Percentiles rank a stretch among this genome's conserved stretches.
phyloP scores from a whole-genome alignment of 2,113 vertebrate species.

The Colius striatus region DNA sequence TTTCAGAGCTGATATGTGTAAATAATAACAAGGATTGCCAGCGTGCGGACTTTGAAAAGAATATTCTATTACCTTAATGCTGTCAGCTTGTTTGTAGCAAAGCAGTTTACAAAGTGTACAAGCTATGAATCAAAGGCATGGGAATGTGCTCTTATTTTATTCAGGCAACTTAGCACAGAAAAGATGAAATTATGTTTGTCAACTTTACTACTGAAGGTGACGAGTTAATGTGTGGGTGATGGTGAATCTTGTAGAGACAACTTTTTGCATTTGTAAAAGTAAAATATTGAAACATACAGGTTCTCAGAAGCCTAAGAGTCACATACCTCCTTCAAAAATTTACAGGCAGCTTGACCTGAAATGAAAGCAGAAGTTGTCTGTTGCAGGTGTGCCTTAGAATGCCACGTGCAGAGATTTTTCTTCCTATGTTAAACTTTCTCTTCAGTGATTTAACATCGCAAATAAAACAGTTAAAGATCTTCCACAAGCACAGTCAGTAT shows the following conservation, averaged over 20 bases:
- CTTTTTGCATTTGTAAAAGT: constrained; percentile 38
- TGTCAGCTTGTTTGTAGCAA: constrained; percentile 43
- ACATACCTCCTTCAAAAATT: not conserved
- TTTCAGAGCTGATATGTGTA: constrained; percentile 45
- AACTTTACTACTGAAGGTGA: constrained; percentile 70
- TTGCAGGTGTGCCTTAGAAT: not conserved
- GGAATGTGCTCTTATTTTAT: constrained; percentile 57
- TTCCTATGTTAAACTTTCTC: constrained; percentile 50
- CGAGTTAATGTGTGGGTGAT: constrained; percentile 52
- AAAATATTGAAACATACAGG: constrained; percentile 34
- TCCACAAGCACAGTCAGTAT: constrained; percentile 13
- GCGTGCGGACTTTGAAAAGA: not conserved
- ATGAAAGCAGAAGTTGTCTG: not conserved
- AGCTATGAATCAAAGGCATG: constrained; percentile 59
- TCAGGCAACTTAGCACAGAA: constrained; percentile 38
- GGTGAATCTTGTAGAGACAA: constrained; percentile 31
- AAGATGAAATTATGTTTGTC: constrained; percentile 65
- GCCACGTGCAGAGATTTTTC: not conserved
- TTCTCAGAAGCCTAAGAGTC: not conserved
- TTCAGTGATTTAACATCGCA: constrained; percentile 52
- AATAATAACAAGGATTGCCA: constrained; percentile 47
- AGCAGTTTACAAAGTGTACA: constrained; percentile 54
- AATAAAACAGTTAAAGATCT: constrained; percentile 50
- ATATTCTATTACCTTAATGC: constrained; percentile 18
- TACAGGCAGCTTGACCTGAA: not conserved